phyloP scores from a whole-genome alignment of 2,888 invertebrate species.

The Thalpophila matura region DNA sequence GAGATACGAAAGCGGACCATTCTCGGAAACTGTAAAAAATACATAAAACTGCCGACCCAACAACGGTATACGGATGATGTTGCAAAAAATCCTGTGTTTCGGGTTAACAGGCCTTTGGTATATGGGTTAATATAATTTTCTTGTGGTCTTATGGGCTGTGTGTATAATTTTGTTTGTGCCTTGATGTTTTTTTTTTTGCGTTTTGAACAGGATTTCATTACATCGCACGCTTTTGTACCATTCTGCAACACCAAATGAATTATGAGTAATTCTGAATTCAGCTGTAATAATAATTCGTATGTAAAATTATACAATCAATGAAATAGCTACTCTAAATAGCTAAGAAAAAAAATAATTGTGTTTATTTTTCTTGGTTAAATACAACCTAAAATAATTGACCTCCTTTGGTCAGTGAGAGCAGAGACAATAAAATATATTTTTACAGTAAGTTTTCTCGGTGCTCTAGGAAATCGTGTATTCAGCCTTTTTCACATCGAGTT shows the following conservation, averaged over 20 bases:
- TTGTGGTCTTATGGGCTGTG: constrained; percentile 47
- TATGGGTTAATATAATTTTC: constrained; percentile 61
- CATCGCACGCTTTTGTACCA: constrained; percentile 14
- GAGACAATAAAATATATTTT: constrained; percentile 5
- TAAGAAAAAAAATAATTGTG: too few species aligned
- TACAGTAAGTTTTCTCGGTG: constrained; percentile 15
- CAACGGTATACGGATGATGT: constrained; percentile 70
- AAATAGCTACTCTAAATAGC: too few species aligned
- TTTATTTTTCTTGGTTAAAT: too few species aligned
- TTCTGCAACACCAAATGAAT: constrained; percentile 10
- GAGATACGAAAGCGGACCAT: constrained; percentile 68
- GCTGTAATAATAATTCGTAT: too few species aligned
- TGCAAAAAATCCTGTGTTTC: constrained; percentile 71
- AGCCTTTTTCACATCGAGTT: constrained; percentile 52
- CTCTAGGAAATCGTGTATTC: constrained; percentile 47
- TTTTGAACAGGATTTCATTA: constrained; percentile 44
- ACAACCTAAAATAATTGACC: background rate
- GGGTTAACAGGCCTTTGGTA: constrained; percentile 52
- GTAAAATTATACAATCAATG: too few species aligned
- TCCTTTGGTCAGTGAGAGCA: background rate
- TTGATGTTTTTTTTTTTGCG: constrained; percentile 25
- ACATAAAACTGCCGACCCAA: constrained; percentile 71
- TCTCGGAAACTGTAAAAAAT: constrained; percentile 76
- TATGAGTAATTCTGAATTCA: background rate
- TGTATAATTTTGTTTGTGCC: constrained; percentile 54